Conservation (phyloP, 2,113 vertebrate species). For the Epinephelus moara region DNA sequence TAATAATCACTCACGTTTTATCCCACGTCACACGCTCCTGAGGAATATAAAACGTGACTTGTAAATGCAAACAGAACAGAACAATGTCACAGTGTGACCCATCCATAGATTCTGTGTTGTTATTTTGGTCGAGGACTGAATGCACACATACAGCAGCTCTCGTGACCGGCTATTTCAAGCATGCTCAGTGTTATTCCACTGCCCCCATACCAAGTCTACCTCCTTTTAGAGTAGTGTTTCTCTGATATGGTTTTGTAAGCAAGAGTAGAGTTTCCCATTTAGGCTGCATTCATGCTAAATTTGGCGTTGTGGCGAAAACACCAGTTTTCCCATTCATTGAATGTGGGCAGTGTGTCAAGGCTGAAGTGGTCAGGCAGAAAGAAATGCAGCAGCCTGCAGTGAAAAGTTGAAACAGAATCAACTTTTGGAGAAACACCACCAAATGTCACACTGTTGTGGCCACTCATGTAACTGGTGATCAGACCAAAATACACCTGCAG, state of each 20-base stretch:
- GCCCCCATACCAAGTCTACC: neutral
- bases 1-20: neutral
- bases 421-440: too few relatives aligned
- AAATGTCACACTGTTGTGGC: too few relatives aligned
- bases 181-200: neutral
- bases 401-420: too few relatives aligned
- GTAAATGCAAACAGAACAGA: neutral
- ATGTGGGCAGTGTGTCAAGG: too few relatives aligned
- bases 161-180: neutral
- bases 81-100: neutral
- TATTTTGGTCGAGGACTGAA: conserved; percentile 10
- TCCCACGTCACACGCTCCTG: neutral
- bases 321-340: too few relatives aligned
- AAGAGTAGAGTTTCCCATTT: neutral
- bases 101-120: neutral
- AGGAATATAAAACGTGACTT: neutral
- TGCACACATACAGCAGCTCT: neutral
- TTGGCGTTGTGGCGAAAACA: too few relatives aligned
- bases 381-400: too few relatives aligned
- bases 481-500: too few relatives aligned
- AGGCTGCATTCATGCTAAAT: too few relatives aligned
- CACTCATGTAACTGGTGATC: too few relatives aligned
- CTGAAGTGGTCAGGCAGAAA: too few relatives aligned
- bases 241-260: neutral
- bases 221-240: neutral